phyloP scores from a whole-genome alignment of 2,797 vertebrate genomes.

The Lerista edwardsae region DNA sequence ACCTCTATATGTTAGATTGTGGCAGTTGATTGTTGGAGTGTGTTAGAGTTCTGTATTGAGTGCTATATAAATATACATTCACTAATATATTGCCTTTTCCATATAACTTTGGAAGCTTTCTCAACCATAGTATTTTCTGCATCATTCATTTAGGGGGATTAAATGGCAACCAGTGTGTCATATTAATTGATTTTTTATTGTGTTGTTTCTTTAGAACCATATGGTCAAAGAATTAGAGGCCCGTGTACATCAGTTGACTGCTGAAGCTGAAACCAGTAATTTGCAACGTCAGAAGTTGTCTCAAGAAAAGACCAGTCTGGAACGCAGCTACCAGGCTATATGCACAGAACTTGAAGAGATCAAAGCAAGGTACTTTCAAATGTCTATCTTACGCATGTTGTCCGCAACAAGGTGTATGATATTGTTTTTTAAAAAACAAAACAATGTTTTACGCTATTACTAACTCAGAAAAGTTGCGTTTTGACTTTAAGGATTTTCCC shows the following conservation, averaged over 20 bases:
- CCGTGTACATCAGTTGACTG: slow-evolving; percentile 87
- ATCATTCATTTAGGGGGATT: slow-evolving; percentile 21
- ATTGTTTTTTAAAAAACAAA: too few relatives aligned
- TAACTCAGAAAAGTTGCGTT: neutral
- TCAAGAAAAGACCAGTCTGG: slow-evolving; percentile 88
- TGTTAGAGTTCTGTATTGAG: neutral
- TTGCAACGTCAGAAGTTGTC: slow-evolving; percentile 84
- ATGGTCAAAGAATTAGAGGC: slow-evolving; percentile 84
- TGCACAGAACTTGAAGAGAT: slow-evolving; percentile 86
- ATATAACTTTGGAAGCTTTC: slow-evolving; percentile 5
- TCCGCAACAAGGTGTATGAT: too few relatives aligned
- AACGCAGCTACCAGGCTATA: slow-evolving; percentile 80
- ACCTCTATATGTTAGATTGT: too few relatives aligned
- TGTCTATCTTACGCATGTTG: neutral
- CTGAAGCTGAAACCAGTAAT: slow-evolving; percentile 87
- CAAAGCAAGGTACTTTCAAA: slow-evolving; percentile 73
- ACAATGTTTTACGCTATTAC: neutral
- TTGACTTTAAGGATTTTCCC: accelerated
- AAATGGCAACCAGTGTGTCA: slow-evolving; percentile 1
- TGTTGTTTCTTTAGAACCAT: slow-evolving; percentile 79
- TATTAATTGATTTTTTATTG: slow-evolving; percentile 45
- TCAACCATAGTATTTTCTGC: slow-evolving; percentile 34
- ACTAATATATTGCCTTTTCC: neutral
- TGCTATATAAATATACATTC: neutral
- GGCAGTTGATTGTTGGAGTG: neutral